Conservation (phyloP, 1,140 invertebrate genomes). For the Antheraea pernyi region DNA sequence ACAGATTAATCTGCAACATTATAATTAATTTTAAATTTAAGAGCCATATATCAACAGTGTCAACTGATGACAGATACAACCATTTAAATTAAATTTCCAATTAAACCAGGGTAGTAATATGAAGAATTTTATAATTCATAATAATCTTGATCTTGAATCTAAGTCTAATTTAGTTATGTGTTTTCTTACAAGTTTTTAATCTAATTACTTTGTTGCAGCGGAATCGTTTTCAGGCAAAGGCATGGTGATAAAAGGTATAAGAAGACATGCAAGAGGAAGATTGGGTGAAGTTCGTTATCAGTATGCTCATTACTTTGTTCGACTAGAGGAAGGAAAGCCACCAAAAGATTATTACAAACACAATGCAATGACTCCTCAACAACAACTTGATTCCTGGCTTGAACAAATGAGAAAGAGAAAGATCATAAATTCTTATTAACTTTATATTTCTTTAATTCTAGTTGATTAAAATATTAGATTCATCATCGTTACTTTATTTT, state of each 20-base stretch:
- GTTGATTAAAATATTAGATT: not conserved
- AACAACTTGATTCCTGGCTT: slow-evolving; percentile 88
- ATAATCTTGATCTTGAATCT: no score
- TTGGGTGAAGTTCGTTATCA: slow-evolving; percentile 87
- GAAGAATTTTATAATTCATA: no score
- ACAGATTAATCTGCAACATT: no score
- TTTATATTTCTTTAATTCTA: not conserved
- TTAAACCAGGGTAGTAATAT: no score
- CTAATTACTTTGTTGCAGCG: slow-evolving; percentile 80
- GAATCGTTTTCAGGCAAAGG: slow-evolving; percentile 92
- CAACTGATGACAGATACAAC: no score
- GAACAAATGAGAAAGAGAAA: slow-evolving; percentile 85
- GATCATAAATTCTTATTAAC: slow-evolving; percentile 85
- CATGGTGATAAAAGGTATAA: slow-evolving; percentile 87
- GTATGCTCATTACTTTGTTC: slow-evolving; percentile 93
- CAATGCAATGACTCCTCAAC: slow-evolving; percentile 83
- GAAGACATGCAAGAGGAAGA: slow-evolving; percentile 88
- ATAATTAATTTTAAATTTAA: no score
- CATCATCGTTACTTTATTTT: not conserved
- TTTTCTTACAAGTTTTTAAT: no score
- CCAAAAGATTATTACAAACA: slow-evolving; percentile 90
- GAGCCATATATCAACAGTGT: no score
- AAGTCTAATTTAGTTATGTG: no score
- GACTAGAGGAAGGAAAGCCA: slow-evolving; percentile 94
- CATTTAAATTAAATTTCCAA: no score